Base-by-base conservation (phyloP, 2,888 invertebrate species). In the Nasonovia ribisnigri region DNA sequence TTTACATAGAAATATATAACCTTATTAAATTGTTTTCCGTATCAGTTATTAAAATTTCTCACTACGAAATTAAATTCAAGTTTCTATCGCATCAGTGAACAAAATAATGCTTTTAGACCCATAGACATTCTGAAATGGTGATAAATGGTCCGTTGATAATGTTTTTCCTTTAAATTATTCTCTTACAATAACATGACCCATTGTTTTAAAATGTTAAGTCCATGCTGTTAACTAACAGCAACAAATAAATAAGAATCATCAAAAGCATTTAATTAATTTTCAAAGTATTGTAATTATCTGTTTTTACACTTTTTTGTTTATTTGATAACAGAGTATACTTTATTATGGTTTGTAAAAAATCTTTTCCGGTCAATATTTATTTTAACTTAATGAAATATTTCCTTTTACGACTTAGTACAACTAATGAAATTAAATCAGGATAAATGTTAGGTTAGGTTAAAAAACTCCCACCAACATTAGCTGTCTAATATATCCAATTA, bases 91-190 rank as follows among this genome's bases (percentile, higher is more conserved):
- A 57, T 13, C 86, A 46, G 26, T 87, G 86, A 92, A 92, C 86
- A 92, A 92, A 92, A 87, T 57, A 91, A 91, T 91, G 91, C 86
- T 91, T 87, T 92, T 92, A 92, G 86, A 86, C 91, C 84, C 57
- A n/a, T 6, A 36, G 57, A 84, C 84, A 84, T 84, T 84, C 26
- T 46, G 13, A 86, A 36, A 57, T 46, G 60, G 91, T 92, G 86
- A 92, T 86, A 92, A 92, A 92, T 92, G 91, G 87, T 92, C 36
- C 60, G 60, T 92, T 13, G n/a, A 86, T 92, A 87, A 86, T 86
- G 86, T 86, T 87, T 84, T 92, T 92, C 60, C 46, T 46, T 92
- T 92, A 54, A 54, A 84, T 91, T 91, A 91, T 91, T 57, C 84
- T 84, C 42, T 20, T 42, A 43, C 42, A 84, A 91, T 54, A 77